Percentiles rank a stretch among this genome's conserved stretches.
These are phyloP conservation scores for Lissonota sp. DNA, from an alignment of 2,888 invertebrate species.

Conservation along the genomic window DNA sequence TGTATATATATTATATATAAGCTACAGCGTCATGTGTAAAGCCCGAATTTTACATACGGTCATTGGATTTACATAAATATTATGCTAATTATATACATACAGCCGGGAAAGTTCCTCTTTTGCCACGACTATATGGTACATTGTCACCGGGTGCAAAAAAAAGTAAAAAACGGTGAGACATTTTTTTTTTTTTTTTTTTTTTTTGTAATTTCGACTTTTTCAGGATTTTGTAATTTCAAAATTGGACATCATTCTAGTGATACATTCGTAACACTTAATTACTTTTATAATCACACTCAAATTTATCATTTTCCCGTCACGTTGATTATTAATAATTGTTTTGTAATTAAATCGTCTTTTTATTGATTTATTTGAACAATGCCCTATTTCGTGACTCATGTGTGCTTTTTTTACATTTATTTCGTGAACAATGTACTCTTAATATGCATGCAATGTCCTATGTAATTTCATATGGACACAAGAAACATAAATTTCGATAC, in stretches of 20 bases:
- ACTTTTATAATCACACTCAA: no score
- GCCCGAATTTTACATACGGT: slow-evolving; percentile 77
- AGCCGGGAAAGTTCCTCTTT: slow-evolving; percentile 52
- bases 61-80: slow-evolving; percentile 57
- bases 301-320: no score
- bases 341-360: no score
- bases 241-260: no score
- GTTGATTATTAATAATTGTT: no score
- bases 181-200: no score
- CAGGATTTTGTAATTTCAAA: no score
- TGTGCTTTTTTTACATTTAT: slow-evolving; percentile 3
- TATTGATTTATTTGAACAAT: no score
- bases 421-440: slow-evolving; percentile 33
- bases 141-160: slow-evolving; percentile 37
- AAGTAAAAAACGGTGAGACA: neutral
- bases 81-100: slow-evolving; percentile 61
- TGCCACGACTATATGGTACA: slow-evolving; percentile 33
- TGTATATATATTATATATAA: slow-evolving; percentile 76
- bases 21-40: slow-evolving; percentile 81
- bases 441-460: slow-evolving; percentile 4
- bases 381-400: neutral
- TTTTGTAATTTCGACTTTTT: no score
- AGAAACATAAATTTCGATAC: slow-evolving; percentile 4
- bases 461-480: slow-evolving; percentile 7
- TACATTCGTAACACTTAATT: no score